Conservation (phyloP, 2,113 vertebrate species). For the Regulus satrapa region DNA sequence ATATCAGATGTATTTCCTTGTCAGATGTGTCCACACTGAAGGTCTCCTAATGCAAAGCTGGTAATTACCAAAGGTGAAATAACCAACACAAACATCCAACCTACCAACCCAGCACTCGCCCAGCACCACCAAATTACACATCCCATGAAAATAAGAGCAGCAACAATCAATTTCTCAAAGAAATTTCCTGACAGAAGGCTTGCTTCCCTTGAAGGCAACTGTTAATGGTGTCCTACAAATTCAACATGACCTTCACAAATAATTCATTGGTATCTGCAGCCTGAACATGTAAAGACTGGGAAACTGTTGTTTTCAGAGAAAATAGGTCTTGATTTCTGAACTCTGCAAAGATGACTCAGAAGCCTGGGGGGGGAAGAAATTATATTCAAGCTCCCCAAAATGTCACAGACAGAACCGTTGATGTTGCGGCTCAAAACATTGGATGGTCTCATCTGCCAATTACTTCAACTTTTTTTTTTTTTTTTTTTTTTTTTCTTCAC, state of each 20-base stretch:
- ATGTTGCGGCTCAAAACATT: neutral
- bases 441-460: neutral
- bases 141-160: neutral
- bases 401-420: fast-evolving
- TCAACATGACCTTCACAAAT: conserved; percentile 13
- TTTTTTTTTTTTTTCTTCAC: neutral
- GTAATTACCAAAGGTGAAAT: conserved; percentile 27
- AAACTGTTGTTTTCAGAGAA: neutral
- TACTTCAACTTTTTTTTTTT: neutral
- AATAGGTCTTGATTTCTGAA: neutral
- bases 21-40: neutral
- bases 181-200: neutral
- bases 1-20: neutral
- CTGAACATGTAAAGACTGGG: neutral
- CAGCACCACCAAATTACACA: neutral
- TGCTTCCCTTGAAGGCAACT: conserved; percentile 8
- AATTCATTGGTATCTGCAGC: neutral
- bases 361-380: neutral
- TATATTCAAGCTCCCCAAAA: neutral
- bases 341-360: neutral
- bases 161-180: conserved; percentile 16
- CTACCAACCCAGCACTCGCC: neutral
- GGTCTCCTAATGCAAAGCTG: neutral
- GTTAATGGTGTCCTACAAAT: neutral
- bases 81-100: neutral